Conservation (phyloP, 2,797 vertebrate genomes). For the Dallia pectoralis region DNA sequence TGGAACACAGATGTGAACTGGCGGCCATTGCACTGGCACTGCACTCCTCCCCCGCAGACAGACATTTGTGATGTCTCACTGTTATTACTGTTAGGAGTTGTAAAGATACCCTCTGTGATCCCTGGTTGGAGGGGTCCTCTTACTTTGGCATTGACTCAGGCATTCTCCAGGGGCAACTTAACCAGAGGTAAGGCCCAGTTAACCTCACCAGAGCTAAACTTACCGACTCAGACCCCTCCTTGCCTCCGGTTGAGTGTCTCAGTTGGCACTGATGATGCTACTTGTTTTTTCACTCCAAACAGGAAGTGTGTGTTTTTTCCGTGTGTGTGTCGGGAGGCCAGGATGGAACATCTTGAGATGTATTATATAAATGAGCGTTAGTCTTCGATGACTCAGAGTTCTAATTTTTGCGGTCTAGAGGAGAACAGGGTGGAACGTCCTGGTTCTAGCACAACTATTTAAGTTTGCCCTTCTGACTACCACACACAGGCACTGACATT, state of each 20-base stretch:
- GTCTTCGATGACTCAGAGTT: conserved; percentile 38
- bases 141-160: conserved; percentile 12
- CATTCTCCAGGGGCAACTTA: conserved; percentile 1
- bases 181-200: conserved; percentile 6
- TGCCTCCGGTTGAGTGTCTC: conserved; percentile 52
- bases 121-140: conserved; percentile 11
- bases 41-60: not conserved
- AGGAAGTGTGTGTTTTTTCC: conserved; percentile 64
- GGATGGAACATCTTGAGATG: conserved; percentile 6
- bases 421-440: conserved; percentile 41
- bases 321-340: conserved; percentile 8
- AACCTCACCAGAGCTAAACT: conserved; percentile 9
- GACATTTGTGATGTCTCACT: not conserved
- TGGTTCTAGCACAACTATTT: conserved; percentile 14
- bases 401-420: conserved; percentile 39
- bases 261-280: conserved; percentile 47
- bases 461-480: not conserved
- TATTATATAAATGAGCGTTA: conserved; percentile 22
- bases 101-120: conserved; percentile 11
- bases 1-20: conserved; percentile 45
- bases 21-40: conserved; percentile 27
- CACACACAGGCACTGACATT: not conserved
- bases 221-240: not conserved
- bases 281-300: conserved; percentile 53
- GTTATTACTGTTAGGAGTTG: not conserved